Base-by-base conservation (phyloP, 23 tunicate genomes). In the Diplosoma virens region DNA sequence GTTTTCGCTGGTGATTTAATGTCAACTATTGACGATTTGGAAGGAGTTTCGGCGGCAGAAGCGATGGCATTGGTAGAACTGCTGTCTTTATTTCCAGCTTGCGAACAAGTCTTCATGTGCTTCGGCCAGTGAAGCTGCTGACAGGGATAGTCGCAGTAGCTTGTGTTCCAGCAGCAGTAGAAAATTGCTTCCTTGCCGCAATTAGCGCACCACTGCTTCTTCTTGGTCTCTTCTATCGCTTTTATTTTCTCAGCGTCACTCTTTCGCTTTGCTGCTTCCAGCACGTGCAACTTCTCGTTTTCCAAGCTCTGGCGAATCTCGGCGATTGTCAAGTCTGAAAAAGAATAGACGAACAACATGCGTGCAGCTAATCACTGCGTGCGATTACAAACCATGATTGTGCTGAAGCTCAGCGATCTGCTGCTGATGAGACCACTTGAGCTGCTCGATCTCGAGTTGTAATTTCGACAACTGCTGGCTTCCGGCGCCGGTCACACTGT, bases 161-260 rank as follows among this genome's bases (percentile, higher is more conserved):
- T 80, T 21, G 96, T 89, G 82, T 95, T 95, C 99, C 99, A 95
- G 83, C 99, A 95, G 80, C 99, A 95, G 45, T 95, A 89, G 67
- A 95, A 85, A 0, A 84, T 82, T 6, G 99, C 96, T 58, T 95
- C 99, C 80, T 89, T 89, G 30, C 84, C 71, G 35, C 99, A 95
- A 58, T 89, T 79, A 28, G 96, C 99, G 50, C 99, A 95, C 99
- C 99, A 95, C 79, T 89, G 96, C 72, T 95, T 95, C 60, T 73
- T 58, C 77, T 95, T 95, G 14, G 96, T 77, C 20, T 84, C 93
- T 37, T 84, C 99, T 7, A 95, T 52, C 17, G 93, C 93, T 31
- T 83, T 75, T 31, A n/a, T 24, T 63, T 81, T 84, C 59, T 85
- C 99, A 25, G 75, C 84, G 21, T 84, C 93, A 33, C 58, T 58